A percentile compares a stretch with the other conserved stretches of the same genome.
Conservation (phyloP, 2,113 vertebrate species). For the Rostratula benghalensis region DNA sequence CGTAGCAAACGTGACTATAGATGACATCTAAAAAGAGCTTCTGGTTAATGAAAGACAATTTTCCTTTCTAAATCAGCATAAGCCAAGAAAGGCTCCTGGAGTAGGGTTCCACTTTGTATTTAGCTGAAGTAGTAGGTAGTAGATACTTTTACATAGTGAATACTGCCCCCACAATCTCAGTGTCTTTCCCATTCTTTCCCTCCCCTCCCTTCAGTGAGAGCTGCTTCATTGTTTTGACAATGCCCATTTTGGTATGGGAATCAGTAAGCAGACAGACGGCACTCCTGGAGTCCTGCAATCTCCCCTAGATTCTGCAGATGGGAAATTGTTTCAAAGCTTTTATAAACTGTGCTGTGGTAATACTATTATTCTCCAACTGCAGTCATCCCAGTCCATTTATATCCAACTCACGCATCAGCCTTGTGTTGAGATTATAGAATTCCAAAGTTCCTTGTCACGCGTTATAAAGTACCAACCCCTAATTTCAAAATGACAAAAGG, state of each 20-base stretch:
- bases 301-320: constrained; percentile 70
- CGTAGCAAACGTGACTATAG: neutral
- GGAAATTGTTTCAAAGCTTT: constrained; percentile 62
- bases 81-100: neutral
- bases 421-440: neutral
- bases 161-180: neutral
- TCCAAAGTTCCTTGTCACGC: constrained; percentile 10
- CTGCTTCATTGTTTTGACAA: constrained; percentile 1
- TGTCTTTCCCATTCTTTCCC: neutral
- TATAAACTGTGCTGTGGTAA: neutral
- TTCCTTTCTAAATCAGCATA: neutral
- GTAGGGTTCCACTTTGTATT: neutral
- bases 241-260: constrained; percentile 62
- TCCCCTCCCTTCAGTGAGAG: neutral
- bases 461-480: neutral
- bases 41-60: neutral
- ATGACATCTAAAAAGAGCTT: neutral
- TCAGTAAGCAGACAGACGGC: constrained; percentile 62
- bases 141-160: neutral
- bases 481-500: constrained; percentile 8
- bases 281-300: constrained; percentile 66
- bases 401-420: constrained; percentile 15
- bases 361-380: constrained; percentile 28
- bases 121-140: neutral
- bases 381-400: constrained; percentile 51